Base-by-base conservation (phyloP, 2,113 vertebrate genomes). In the Pedionomus torquatus region DNA sequence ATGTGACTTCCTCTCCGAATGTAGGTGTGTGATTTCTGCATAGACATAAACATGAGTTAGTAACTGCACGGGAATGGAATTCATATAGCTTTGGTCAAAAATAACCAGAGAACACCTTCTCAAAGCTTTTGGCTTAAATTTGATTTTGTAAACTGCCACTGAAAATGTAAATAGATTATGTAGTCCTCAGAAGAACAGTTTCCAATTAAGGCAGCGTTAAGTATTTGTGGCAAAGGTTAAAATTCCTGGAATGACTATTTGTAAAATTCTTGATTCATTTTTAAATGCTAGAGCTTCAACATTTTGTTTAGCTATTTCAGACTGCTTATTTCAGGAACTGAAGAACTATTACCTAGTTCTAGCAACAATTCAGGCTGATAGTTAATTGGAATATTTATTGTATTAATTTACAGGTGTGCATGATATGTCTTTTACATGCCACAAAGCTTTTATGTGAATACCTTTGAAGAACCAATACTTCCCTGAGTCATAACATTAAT, bases 371-470 rank as follows among this genome's bases (percentile, higher is more conserved):
- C 89, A 95, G 94, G 57, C 90, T 97, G 95, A 97, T 96, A 96
- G 95, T 97, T 97, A 96, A 93, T 94, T 97, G 87, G 65, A 96
- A 96, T 98, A 97, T 97, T 97, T 97, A 87, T 97, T 97, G 89
- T 96, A 23, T 96, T 97, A 94, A 88, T 98, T 97, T 94, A 95
- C 52, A 83, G 66, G 66, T 81, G 52, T 89, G 31, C 57, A 70
- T 60, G 24, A 64, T 96, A 39, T 76, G 52, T 92, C 83, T 91
- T 98, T 97, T 95, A 89, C 66, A 66, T 48, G 26, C 55, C 63
- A 89, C 41, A 69, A 77, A 90, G 70, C 79, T 96, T 98, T 93
- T 95, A 55, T 76, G 17, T 66, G 60, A 94, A 79, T 90, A 39
- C 55, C 28, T 68, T 55, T 93, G 48, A 68, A 54, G 57, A 61